Conservation (phyloP, 2,888 invertebrate species). For the Euphydryas editha region DNA sequence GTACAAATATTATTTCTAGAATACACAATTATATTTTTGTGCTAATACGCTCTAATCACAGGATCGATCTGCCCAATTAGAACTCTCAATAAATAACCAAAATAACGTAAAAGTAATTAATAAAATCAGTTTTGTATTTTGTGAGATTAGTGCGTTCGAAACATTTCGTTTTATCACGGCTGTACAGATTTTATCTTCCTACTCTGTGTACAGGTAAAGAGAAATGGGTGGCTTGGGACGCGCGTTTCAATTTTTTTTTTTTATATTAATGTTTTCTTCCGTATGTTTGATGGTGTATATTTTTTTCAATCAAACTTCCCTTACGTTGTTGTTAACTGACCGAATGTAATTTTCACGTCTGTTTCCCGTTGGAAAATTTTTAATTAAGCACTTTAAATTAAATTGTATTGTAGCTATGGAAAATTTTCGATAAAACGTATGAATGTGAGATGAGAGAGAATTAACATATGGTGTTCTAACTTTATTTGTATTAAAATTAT, state of each 20-base stretch:
- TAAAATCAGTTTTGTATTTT: neutral
- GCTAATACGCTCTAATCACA: too few species aligned
- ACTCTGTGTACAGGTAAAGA: conserved; percentile 28
- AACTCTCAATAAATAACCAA: neutral
- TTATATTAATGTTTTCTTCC: conserved; percentile 39
- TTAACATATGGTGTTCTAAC: too few species aligned
- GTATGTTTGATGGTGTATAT: conserved; percentile 23
- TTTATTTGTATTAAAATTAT: too few species aligned
- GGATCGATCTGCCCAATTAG: neutral
- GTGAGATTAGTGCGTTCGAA: too few species aligned
- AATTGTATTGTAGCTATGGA: neutral
- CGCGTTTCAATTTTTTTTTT: conserved; percentile 40
- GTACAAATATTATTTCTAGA: too few species aligned
- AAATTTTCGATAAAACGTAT: neutral
- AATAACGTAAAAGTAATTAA: neutral
- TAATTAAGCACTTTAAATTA: neutral
- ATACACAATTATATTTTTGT: too few species aligned
- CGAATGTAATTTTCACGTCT: conserved; percentile 8
- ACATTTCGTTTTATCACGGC: too few species aligned
- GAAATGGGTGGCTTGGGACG: conserved; percentile 40
- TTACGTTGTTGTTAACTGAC: conserved; percentile 7
- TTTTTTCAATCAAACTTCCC: conserved; percentile 27
- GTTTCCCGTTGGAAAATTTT: neutral
- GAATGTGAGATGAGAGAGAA: neutral
- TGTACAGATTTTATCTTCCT: neutral